Evolutionary conservation across 2,113 vertebrate genomes (phyloP), one percentile per base, ranked within the genome.

Genomic region (Acrocephalus arundinaceus): DNA sequence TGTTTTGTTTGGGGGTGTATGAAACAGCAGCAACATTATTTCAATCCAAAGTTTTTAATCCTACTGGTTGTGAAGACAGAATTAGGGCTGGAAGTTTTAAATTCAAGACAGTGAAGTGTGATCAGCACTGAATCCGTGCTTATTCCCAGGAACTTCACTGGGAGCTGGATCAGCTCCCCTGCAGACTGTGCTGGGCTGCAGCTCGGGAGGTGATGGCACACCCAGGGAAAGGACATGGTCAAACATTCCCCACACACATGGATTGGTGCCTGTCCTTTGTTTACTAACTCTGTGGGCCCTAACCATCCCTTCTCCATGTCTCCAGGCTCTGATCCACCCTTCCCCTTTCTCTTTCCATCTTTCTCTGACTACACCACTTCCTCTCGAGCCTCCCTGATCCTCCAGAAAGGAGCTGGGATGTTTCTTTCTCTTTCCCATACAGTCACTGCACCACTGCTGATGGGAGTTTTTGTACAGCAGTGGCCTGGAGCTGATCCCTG

Each of bases 141-240:
- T 28, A 13, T 48, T 84, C 35, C 57, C 87, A 27, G 24, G 0
- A 4, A 4, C 39, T 59, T 61, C 59, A 4, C 11, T 0, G 0
- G 51, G 67, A 70, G 3, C 15, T 12, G 63, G 78, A 59, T 61
- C 8, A 0, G 31, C 23, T 85, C n/a, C 27, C 0, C 0, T 6
- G 46, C 70, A 39, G 35, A 15, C 46, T 33, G 39, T 20, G 39
- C 35, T 3, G 1, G 28, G 39, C 63, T 52, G 45, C 7, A 28
- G 27, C 59, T 41, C 2, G 0, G 74, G 74, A 62, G 39, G 17
- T 6, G 15, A 23, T 8, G 35, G 59, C 59, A 39, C 0, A 0
- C 14, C 58, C n/a, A 18, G 28, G 41, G n/a, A 23, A n/a, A 25
- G 59, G 65, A 61, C 24, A 0, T 3, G 9, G 39, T 2, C 67